A percentile compares a stretch with the other conserved stretches of the same genome.
Conservation (phyloP, 2,797 vertebrate genomes). For the Yasuhikotakia modesta region DNA sequence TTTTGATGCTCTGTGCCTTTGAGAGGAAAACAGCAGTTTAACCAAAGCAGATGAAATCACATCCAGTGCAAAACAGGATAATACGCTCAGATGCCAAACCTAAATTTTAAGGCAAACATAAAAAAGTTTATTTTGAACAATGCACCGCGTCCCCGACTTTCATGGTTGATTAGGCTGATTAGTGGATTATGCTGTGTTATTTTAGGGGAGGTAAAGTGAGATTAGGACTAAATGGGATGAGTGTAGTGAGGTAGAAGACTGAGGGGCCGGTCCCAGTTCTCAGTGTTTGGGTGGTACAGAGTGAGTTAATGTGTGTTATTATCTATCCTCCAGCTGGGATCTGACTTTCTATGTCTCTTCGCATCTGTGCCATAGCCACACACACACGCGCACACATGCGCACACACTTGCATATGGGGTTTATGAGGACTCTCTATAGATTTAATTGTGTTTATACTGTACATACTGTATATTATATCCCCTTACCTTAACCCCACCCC, state of each 20-base stretch:
- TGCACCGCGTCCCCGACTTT: constrained; percentile 68
- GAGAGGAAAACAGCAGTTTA: background rate
- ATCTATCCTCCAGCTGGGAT: constrained; percentile 47
- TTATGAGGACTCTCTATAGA: background rate
- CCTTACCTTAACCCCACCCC: background rate
- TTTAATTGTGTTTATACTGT: background rate
- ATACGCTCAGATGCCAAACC: background rate
- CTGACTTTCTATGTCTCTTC: constrained; percentile 46
- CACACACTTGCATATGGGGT: background rate
- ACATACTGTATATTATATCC: background rate
- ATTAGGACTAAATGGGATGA: constrained; percentile 75
- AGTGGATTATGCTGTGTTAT: constrained; percentile 75
- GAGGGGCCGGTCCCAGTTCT: constrained; percentile 65
- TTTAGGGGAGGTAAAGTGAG: constrained; percentile 76
- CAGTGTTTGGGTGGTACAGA: constrained; percentile 55
- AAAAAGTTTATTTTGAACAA: constrained; percentile 38
- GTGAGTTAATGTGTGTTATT: constrained; percentile 41
- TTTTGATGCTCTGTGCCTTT: too few species aligned
- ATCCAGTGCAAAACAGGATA: background rate
- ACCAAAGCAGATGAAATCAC: background rate
- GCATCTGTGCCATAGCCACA: constrained; percentile 8
- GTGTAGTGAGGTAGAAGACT: constrained; percentile 78
- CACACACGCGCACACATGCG: constrained; percentile 2
- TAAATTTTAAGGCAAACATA: background rate
- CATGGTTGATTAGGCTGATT: constrained; percentile 73